A percentile compares a stretch with the other conserved stretches of the same genome.
These are phyloP conservation scores for Zoanthus sansibaricus DNA, from an alignment of 92 coral and sea anemone species.

Conservation along the genomic window DNA sequence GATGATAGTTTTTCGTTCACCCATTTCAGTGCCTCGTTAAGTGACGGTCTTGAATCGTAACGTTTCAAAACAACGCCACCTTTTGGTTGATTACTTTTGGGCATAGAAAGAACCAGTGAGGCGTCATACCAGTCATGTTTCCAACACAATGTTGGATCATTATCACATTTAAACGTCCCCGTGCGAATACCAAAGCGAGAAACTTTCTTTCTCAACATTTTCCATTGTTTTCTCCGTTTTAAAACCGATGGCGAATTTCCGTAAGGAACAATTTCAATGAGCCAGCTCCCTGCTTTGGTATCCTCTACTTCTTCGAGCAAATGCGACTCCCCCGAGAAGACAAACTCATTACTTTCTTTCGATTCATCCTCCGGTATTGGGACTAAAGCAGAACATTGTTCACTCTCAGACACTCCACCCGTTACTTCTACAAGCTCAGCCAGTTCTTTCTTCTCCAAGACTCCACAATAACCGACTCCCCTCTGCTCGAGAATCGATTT, in stretches of 20 bases:
- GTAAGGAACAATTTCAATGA: constrained; percentile 87
- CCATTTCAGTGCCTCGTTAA: constrained; percentile 85
- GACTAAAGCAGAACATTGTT: constrained; percentile 66
- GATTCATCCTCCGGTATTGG: constrained; percentile 61
- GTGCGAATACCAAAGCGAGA: constrained; percentile 94
- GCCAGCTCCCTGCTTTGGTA: constrained; percentile 98
- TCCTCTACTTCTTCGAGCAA: constrained; percentile 98
- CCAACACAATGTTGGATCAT: constrained; percentile 85
- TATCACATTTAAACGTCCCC: constrained; percentile 89
- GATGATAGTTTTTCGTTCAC: constrained; percentile 80
- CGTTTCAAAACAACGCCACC: constrained; percentile 93
- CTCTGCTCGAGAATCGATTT: constrained; percentile 93
- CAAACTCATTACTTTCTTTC: constrained; percentile 69
- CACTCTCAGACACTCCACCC: constrained; percentile 89
- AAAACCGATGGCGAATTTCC: constrained; percentile 56
- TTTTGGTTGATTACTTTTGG: constrained; percentile 91
- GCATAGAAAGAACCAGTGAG: constrained; percentile 83
- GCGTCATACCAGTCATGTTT: constrained; percentile 82
- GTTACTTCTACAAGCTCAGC: constrained; percentile 94
- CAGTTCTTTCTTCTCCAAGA: constrained; percentile 92
- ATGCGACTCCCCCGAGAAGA: constrained; percentile 92
- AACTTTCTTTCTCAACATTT: constrained; percentile 70
- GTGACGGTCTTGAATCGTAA: constrained; percentile 79
- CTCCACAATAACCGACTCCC: constrained; percentile 95
- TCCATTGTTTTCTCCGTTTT: constrained; percentile 86